Percentiles rank a stretch among this genome's conserved stretches.
These are phyloP conservation scores for Thelaira solivaga DNA, from an alignment of 2,888 invertebrate species.

Conservation along the genomic window DNA sequence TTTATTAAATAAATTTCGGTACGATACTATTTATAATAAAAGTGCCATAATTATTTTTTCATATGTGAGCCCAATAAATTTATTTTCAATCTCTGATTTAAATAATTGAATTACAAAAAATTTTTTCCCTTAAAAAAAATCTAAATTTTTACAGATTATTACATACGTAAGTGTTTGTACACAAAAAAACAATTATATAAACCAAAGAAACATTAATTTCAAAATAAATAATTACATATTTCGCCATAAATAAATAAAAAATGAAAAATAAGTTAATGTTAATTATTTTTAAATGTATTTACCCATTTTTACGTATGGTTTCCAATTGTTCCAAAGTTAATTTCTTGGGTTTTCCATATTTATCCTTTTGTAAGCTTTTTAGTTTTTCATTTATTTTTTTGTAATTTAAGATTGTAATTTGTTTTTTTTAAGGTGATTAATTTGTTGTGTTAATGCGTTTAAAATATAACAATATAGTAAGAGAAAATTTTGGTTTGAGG, in stretches of 20 bases:
- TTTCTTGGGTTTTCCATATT: conserved; percentile 89
- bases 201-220: neutral
- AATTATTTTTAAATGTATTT: conserved; percentile 77
- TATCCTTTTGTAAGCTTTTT: conserved; percentile 93
- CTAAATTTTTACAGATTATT: neutral
- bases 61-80: too few relatives aligned
- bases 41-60: too few relatives aligned
- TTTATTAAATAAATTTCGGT: too few relatives aligned
- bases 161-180: too few relatives aligned
- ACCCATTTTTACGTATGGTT: conserved; percentile 86
- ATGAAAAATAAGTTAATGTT: conserved; percentile 45
- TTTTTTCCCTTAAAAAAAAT: too few relatives aligned
- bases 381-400: conserved; percentile 61
- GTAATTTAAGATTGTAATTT: conserved; percentile 26
- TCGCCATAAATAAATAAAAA: conserved; percentile 3
- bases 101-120: neutral
- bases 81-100: too few relatives aligned
- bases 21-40: too few relatives aligned
- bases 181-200: neutral
- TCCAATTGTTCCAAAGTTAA: conserved; percentile 87
- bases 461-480: conserved; percentile 51
- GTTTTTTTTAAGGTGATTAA: conserved; percentile 46
- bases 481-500: conserved; percentile 41
- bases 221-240: conserved; percentile 1
- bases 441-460: conserved; percentile 50